A percentile compares a stretch with the other conserved stretches of the same genome.
These are phyloP conservation scores for Apomyelois bistriatella DNA, from an alignment of 2,888 invertebrate genomes.

Conservation along the genomic window DNA sequence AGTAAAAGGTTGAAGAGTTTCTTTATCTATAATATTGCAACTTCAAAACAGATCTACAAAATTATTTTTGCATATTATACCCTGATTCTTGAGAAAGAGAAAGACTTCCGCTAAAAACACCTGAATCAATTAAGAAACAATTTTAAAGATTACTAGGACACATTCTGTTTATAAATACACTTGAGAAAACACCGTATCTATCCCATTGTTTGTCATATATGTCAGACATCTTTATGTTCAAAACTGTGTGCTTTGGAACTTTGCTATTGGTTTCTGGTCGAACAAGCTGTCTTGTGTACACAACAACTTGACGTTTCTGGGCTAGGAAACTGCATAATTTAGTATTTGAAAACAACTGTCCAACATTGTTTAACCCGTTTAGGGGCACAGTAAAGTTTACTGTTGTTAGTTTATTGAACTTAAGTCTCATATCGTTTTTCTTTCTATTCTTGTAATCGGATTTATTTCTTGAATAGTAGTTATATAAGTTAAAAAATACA, in stretches of 20 bases:
- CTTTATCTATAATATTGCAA: no score
- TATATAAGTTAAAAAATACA: no score
- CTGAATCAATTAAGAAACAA: no score
- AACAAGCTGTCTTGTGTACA: background rate
- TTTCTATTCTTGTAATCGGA: background rate
- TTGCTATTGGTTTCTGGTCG: background rate
- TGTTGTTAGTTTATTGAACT: background rate
- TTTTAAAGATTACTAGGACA: background rate
- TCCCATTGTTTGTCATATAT: constrained; percentile 1
- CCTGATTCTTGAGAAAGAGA: no score
- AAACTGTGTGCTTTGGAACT: constrained; percentile 4
- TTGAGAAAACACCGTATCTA: background rate
- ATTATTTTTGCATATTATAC: no score
- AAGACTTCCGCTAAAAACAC: no score
- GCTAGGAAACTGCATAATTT: constrained; percentile 1
- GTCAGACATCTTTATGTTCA: background rate
- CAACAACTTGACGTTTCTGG: constrained; percentile 7
- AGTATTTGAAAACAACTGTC: constrained; percentile 6
- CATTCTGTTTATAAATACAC: background rate
- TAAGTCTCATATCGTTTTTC: background rate
- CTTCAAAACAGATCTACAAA: no score
- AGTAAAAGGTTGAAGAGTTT: no score
- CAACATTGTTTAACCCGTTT: background rate
- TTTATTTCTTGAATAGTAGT: background rate
- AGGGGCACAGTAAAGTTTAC: background rate